These are phyloP conservation scores for Drosophila sulfurigaster DNA, from an alignment of 1,140 invertebrate species.

Conservation along the genomic window DNA sequence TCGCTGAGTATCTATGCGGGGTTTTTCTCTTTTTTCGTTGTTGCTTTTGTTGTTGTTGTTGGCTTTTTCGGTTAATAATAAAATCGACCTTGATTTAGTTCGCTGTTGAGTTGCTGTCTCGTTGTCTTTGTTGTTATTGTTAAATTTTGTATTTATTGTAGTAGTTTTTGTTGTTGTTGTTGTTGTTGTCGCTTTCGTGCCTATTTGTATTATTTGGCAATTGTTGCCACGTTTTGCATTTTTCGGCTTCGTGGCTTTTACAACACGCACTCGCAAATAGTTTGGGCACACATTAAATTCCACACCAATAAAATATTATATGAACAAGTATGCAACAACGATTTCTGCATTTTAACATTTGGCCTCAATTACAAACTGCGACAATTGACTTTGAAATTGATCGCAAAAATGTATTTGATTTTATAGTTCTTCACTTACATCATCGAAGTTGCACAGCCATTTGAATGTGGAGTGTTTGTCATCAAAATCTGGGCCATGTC, in stretches of 20 bases:
- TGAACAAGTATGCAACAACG: slow-evolving; percentile 7
- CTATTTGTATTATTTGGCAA: slow-evolving; percentile 76
- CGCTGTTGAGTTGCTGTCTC: slow-evolving; percentile 10
- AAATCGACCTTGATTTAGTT: slow-evolving; percentile 59
- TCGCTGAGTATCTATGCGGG: slow-evolving; percentile 16
- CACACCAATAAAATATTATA: slow-evolving; percentile 14
- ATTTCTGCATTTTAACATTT: slow-evolving; percentile 10
- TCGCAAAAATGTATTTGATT: slow-evolving; percentile 1
- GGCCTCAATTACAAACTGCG: slow-evolving; percentile 26
- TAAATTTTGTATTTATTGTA: slow-evolving; percentile 48
- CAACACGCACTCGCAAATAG: slow-evolving; percentile 50
- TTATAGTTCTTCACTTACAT: slow-evolving; percentile 62
- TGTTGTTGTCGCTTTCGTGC: slow-evolving; percentile 58
- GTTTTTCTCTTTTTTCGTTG: slow-evolving; percentile 20
- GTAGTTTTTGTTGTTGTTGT: slow-evolving; percentile 48
- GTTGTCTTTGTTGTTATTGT: slow-evolving; percentile 36
- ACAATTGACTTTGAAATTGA: slow-evolving; percentile 23
- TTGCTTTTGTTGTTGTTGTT: background rate
- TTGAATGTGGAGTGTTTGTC: slow-evolving; percentile 70
- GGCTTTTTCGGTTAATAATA: slow-evolving; percentile 51
- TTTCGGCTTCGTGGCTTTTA: slow-evolving; percentile 55
- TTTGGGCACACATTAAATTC: slow-evolving; percentile 46
- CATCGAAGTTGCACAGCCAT: slow-evolving; percentile 79
- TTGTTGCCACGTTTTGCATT: slow-evolving; percentile 65
- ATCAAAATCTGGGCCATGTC: slow-evolving; percentile 74